Conservation (phyloP, 2,797 vertebrate species). For the Toxotes lorentzi region DNA sequence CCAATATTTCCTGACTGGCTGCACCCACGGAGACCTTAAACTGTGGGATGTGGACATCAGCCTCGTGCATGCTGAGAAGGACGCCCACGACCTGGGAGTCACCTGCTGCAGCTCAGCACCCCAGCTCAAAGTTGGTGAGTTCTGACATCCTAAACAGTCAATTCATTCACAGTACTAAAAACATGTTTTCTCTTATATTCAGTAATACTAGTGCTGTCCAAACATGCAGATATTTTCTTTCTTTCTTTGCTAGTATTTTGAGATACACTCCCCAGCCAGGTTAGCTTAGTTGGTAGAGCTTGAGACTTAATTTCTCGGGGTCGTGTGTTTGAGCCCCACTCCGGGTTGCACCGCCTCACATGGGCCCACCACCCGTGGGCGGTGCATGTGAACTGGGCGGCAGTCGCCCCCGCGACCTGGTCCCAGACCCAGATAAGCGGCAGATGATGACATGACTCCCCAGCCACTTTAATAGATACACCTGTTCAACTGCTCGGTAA, state of each 20-base stretch:
- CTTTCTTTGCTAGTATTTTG: neutral
- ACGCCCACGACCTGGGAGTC: conserved; percentile 91
- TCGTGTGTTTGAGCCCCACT: too few relatives aligned
- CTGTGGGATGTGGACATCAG: conserved; percentile 88
- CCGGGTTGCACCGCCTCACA: too few relatives aligned
- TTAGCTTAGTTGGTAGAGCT: too few relatives aligned
- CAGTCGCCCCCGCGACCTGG: too few relatives aligned
- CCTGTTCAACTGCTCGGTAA: too few relatives aligned
- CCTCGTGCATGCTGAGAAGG: conserved; percentile 84
- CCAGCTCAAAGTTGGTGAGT: conserved; percentile 82
- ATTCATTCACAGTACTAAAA: neutral
- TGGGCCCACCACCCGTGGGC: too few relatives aligned
- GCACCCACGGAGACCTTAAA: conserved; percentile 88
- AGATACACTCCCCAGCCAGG: too few relatives aligned
- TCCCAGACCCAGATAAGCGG: too few relatives aligned
- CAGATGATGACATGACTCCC: too few relatives aligned
- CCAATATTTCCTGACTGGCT: conserved; percentile 90
- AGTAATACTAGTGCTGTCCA: neutral
- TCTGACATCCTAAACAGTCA: neutral
- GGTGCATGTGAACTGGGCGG: too few relatives aligned
- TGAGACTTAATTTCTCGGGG: too few relatives aligned
- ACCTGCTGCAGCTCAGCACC: conserved; percentile 90
- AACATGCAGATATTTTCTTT: neutral
- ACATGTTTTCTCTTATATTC: neutral
- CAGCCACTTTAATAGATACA: too few relatives aligned